phyloP scores from a whole-genome alignment of 2,797 vertebrate genomes.

The Petrocephalus sullivani region DNA sequence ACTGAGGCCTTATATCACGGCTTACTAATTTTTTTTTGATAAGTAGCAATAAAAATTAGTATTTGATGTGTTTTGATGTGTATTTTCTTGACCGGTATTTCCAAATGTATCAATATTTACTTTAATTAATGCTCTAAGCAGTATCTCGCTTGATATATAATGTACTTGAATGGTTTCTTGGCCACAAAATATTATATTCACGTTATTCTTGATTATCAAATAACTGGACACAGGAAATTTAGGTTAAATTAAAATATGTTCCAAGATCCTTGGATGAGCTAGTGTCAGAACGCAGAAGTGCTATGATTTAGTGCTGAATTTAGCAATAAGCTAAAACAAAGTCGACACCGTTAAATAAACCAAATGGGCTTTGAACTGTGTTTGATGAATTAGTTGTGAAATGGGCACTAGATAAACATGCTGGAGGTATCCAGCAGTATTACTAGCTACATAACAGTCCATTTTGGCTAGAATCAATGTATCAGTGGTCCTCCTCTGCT shows the following conservation, averaged over 20 bases:
- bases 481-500: not conserved
- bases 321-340: conserved; percentile 3
- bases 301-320: not conserved
- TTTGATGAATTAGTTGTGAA: not conserved
- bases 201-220: not conserved
- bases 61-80: not conserved
- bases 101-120: not conserved
- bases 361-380: not conserved
- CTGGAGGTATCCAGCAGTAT: not conserved
- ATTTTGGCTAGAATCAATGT: not conserved
- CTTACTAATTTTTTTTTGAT: not conserved
- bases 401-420: not conserved
- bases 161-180: not conserved
- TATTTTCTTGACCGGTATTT: not conserved
- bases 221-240: not conserved
- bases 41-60: not conserved
- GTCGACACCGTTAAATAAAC: not conserved
- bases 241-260: not conserved
- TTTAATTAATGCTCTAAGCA: not conserved
- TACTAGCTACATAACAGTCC: not conserved
- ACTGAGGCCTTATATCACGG: not conserved
- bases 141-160: not conserved
- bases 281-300: not conserved
- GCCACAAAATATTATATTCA: not conserved
- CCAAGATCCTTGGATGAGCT: not conserved